Percentiles rank a stretch among this genome's conserved stretches.
phyloP scores from a whole-genome alignment of 2,888 invertebrate genomes.

The Polyploca ridens region DNA sequence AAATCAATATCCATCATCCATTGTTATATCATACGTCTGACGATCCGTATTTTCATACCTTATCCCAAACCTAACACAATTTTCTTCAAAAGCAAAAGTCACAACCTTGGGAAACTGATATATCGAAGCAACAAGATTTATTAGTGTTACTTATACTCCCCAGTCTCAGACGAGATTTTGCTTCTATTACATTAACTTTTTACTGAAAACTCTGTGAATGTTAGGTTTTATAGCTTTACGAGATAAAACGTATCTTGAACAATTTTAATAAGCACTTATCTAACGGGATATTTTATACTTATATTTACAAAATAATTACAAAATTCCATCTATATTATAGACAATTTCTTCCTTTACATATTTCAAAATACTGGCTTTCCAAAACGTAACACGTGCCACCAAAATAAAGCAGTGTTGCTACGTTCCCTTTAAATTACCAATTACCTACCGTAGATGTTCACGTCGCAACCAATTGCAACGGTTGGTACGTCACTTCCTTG shows the following conservation, averaged over 20 bases:
- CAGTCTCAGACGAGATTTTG: conserved; percentile 1
- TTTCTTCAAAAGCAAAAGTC: conserved; percentile 4
- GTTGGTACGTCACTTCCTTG: background rate
- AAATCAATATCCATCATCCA: too few species aligned
- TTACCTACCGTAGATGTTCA: background rate
- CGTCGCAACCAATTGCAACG: conserved; percentile 8
- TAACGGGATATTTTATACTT: too few species aligned
- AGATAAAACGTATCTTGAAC: background rate
- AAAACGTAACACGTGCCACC: background rate
- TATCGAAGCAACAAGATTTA: conserved; percentile 6
- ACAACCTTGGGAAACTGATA: conserved; percentile 5
- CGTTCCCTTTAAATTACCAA: conserved; percentile 3
- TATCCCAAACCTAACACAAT: background rate
- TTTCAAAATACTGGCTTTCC: background rate
- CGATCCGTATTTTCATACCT: background rate
- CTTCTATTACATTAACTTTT: conserved; percentile 8
- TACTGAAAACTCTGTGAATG: background rate
- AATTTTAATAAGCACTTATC: too few species aligned
- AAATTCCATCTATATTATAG: too few species aligned
- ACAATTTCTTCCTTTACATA: background rate
- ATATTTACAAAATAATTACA: too few species aligned
- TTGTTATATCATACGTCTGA: background rate
- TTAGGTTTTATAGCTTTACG: background rate
- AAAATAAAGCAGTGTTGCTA: background rate
- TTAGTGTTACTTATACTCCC: background rate